These are phyloP conservation scores for Melanotaenia parkinsoni DNA, from an alignment of 2,797 vertebrate species.

Conservation along the genomic window DNA sequence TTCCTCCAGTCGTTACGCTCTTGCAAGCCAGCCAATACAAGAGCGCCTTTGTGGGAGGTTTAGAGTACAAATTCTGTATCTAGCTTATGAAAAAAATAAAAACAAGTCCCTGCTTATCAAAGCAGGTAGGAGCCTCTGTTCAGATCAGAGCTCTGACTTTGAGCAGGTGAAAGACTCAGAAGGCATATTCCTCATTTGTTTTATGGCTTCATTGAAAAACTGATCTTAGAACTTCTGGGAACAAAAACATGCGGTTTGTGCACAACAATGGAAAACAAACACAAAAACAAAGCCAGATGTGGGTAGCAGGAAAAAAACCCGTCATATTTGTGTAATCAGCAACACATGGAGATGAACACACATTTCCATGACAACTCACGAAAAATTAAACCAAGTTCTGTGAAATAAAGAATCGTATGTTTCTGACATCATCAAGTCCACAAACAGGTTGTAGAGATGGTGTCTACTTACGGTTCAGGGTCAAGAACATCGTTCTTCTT, in stretches of 20 bases:
- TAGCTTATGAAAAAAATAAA: neutral
- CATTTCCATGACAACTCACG: neutral
- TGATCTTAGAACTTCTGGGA: neutral
- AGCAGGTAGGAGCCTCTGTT: neutral
- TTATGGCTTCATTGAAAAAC: neutral
- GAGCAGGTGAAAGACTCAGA: neutral
- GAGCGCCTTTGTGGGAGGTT: constrained; percentile 67
- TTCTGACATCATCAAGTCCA: neutral
- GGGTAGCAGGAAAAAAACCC: constrained; percentile 6
- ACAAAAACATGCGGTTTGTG: neutral
- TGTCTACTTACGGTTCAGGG: constrained; percentile 94
- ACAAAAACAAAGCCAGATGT: constrained; percentile 63
- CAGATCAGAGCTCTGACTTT: neutral
- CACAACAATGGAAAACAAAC: neutral
- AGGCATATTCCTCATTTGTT: neutral
- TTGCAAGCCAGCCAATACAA: constrained; percentile 67
- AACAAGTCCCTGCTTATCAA: neutral
- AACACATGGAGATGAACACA: neutral
- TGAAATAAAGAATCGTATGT: neutral
- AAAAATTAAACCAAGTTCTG: no score
- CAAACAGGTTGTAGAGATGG: neutral
- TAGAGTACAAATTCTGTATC: neutral
- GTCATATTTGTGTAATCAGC: neutral
- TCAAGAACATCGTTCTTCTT: constrained; percentile 99
- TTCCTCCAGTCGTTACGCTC: constrained; percentile 67